Conservation (phyloP, 30 jellyfish, hydroid and myxozoan genomes). For the Cassiopea andromeda region DNA sequence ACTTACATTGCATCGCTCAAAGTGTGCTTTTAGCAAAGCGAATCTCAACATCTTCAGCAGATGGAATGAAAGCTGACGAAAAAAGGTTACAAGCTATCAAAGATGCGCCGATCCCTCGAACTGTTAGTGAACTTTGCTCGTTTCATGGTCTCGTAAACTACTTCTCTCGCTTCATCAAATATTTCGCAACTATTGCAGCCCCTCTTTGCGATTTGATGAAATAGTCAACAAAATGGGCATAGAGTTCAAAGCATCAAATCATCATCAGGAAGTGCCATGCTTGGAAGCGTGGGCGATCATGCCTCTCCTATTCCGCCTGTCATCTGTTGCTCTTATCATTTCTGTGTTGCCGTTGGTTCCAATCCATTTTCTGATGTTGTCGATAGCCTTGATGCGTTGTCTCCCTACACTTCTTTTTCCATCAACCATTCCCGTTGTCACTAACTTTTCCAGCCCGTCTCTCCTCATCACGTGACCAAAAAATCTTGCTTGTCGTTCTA, state of each 20-base stretch:
- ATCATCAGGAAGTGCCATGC: background rate
- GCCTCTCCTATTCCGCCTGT: no score
- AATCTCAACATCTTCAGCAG: background rate
- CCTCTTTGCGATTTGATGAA: slow-evolving; percentile 38
- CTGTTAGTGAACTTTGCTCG: slow-evolving; percentile 22
- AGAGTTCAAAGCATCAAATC: background rate
- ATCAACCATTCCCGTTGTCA: no score
- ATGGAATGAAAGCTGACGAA: slow-evolving; percentile 19
- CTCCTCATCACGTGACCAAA: no score
- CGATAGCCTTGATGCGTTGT: no score
- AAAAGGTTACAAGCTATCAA: background rate
- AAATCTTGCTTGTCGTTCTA: no score
- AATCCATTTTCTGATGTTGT: no score
- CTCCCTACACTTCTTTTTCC: no score
- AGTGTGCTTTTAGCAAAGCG: background rate
- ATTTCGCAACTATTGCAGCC: slow-evolving; percentile 41
- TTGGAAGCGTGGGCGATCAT: no score
- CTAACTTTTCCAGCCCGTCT: no score
- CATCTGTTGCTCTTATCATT: no score
- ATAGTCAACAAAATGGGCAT: background rate
- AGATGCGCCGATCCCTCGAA: slow-evolving; percentile 19
- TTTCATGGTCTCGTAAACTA: slow-evolving; percentile 38
- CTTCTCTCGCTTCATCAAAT: background rate
- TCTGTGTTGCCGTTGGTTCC: no score
- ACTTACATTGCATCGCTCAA: background rate